Conservation (phyloP, 2,113 vertebrate species). For the Laticauda laticaudata region DNA sequence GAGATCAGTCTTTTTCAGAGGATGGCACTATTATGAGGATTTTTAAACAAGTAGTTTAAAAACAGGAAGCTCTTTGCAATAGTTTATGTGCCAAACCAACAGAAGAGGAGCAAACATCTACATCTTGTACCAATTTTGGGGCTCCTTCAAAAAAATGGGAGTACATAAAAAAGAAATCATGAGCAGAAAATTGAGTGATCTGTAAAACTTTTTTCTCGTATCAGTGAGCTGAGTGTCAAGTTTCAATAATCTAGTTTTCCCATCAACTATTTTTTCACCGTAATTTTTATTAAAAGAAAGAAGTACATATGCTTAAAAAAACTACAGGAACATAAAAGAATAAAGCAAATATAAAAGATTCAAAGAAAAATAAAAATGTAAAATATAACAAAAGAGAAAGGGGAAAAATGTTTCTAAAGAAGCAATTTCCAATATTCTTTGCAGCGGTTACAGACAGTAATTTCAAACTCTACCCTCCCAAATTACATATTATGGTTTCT, state of each 20-base stretch:
- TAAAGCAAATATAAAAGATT: neutral
- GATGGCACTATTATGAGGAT: neutral
- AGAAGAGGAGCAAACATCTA: neutral
- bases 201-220: neutral
- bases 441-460: neutral
- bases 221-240: neutral
- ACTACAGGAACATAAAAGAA: neutral
- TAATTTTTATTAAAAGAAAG: neutral
- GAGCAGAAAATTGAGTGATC: neutral
- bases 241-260: neutral
- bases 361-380: neutral
- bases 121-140: neutral
- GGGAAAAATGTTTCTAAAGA: neutral
- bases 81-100: neutral
- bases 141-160: neutral
- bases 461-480: neutral
- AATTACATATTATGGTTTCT: neutral
- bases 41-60: neutral
- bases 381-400: neutral
- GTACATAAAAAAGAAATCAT: neutral
- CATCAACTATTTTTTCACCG: neutral
- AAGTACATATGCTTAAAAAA: neutral
- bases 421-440: neutral
- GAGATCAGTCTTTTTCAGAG: neutral
- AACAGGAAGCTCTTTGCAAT: neutral